Evolutionary conservation across 2,113 vertebrate species (phyloP), one percentile per base, ranked within the genome.

Genomic region (Calidris pugnax): DNA sequence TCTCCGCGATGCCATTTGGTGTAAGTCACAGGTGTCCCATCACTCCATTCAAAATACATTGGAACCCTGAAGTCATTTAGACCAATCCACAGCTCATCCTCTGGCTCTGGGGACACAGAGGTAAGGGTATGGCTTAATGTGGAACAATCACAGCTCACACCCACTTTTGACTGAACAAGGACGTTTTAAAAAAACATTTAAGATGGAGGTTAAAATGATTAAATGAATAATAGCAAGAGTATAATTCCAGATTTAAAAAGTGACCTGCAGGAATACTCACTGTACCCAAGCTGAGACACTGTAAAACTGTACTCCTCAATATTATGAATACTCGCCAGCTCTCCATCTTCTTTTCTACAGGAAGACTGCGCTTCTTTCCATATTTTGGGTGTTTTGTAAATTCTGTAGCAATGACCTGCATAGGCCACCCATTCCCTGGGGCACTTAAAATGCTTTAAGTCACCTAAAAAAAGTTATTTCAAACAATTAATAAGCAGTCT

Each of bases 41-140:
- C 99, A 13, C 98, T 99, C 99, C 99, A 99, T 89, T 99, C 99
- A 95, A 99, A 99, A 96, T 99, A 98, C 98, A 99, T 98, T 81
- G 98, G 98, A 93, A 97, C 96, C 91, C 91, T 98, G 95, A 98
- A 98, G 94, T 99, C 99, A 56, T 99, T 99, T 89, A 99, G 77
- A 41, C 99, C 99, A 51, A 99, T 98, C 99, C 99, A 99, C 85
- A 99, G 91, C 69, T 98, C 96, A 72, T 99, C 99, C 6, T 95
- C 97, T 8, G 98, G 60, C 75, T 97, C 99, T 99, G 84, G 56
- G 53, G 92, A 95, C 11, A 93, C 64, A 96, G 80, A 82, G 4
- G 8, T 63, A 76, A 48, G 7, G 9, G 8, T 30, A 15, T 23
- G 30, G n/a, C 33, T 74, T 66, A 39, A 32, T 37, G 62, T 9